These are phyloP conservation scores for Chrysotoxum bicinctum DNA, from an alignment of 2,888 invertebrate species.

Conservation along the genomic window DNA sequence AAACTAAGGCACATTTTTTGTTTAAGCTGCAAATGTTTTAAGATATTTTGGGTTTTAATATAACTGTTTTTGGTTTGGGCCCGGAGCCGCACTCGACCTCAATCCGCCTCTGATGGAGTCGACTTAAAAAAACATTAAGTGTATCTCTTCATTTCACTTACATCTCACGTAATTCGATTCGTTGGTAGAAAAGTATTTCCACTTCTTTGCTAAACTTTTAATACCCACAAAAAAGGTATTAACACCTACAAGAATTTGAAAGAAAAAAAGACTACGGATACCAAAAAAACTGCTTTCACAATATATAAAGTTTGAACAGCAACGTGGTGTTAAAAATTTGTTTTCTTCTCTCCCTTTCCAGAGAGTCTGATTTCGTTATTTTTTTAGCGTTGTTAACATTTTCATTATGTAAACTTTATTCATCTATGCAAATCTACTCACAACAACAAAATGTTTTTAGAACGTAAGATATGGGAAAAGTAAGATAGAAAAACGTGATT, in stretches of 20 bases:
- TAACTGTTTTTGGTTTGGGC: no score
- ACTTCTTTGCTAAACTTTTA: slow-evolving; percentile 61
- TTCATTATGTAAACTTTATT: slow-evolving; percentile 72
- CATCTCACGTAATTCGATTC: slow-evolving; percentile 72
- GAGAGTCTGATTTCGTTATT: neutral
- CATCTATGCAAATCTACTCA: slow-evolving; percentile 73
- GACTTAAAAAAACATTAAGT: slow-evolving; percentile 7
- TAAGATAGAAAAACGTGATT: slow-evolving; percentile 72
- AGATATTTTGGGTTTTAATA: no score
- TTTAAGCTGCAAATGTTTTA: no score
- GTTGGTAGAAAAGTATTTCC: slow-evolving; percentile 42
- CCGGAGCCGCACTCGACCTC: no score
- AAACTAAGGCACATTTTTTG: no score
- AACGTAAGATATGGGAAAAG: slow-evolving; percentile 47
- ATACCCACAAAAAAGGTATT: slow-evolving; percentile 72
- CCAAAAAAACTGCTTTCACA: slow-evolving; percentile 12
- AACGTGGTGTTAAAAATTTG: slow-evolving; percentile 61
- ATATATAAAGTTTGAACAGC: slow-evolving; percentile 46
- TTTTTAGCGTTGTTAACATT: slow-evolving; percentile 57
- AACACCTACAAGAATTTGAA: slow-evolving; percentile 69
- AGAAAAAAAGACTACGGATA: neutral
- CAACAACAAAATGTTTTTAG: slow-evolving; percentile 32
- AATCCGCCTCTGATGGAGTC: neutral
- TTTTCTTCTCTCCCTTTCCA: neutral
- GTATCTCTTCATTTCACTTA: slow-evolving; percentile 59